Evolutionary conservation across 2,113 vertebrate species (phyloP), one percentile per base, ranked within the genome.

Genomic region (Takifugu flavidus): DNA sequence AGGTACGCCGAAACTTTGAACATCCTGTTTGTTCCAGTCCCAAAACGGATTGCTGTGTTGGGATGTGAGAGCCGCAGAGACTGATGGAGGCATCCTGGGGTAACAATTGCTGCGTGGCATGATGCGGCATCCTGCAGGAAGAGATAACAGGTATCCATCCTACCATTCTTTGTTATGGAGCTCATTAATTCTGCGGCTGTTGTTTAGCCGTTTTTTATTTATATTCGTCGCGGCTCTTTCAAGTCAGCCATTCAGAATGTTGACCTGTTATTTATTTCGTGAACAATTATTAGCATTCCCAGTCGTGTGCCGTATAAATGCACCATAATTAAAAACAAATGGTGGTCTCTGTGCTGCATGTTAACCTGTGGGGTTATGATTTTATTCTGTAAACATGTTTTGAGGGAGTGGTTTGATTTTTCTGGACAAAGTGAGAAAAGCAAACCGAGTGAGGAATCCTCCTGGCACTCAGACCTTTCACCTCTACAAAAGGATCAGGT

Each of bases 21-120:
- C 62, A 68, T 80, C 54, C 58, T 69, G 31, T 69, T 71, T 26
- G 47, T 26, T 29, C 57, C 34, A 43, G 28, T 2, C 26, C 31
- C 8, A 44, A 52, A 53, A 45, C 7, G 39, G 20, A 29, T 53
- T 49, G 31, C 29, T 39, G 62, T 50, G 20, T n/a, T 25, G 29
- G 47, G 47, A 59, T 31, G 2, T 59, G 43, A 31, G 29, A 6
- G 42, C 20, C 47, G 57, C 26, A 4, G 31, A 26, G 4, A 27
- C 34, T 6, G 4, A 27, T 28, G 49, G 50, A 61, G 13, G n/a
- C n/a, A 12, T 43, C 10, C 57, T 34, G 15, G 39, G 34, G 31
- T 20, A 49, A 31, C n/a, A 50, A 27, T 10, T 13, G 20, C 15
- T 65, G 54, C 4, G 6, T 44, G 44, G 62, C 3, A 15, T 45